Conservation (phyloP, 2,888 invertebrate genomes). For the Herminia tarsipennalis region DNA sequence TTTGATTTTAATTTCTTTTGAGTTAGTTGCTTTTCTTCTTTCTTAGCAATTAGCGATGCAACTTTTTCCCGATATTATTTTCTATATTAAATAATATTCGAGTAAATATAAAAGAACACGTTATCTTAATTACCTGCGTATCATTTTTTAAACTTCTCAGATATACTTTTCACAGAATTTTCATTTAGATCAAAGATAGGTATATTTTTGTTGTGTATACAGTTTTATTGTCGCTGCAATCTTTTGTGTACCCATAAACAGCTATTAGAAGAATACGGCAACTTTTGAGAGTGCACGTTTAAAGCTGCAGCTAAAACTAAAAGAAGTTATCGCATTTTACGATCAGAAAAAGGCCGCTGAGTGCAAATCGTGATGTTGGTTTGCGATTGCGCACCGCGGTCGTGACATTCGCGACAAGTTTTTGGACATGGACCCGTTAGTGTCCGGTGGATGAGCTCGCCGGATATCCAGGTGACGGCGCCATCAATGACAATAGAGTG, state of each 20-base stretch:
- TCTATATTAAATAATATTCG: no score
- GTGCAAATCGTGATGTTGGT: constrained; percentile 30
- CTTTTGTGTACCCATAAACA: constrained; percentile 14
- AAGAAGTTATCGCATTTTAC: constrained; percentile 31
- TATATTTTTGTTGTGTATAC: no score
- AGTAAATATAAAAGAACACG: no score
- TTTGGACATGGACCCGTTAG: constrained; percentile 72
- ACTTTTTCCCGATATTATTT: no score
- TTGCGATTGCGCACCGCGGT: constrained; percentile 32
- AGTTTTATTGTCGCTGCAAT: constrained; percentile 17
- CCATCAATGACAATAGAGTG: constrained; percentile 35
- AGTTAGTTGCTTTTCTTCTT: no score
- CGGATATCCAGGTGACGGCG: constrained; percentile 64
- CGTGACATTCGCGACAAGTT: constrained; percentile 50
- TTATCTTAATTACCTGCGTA: no score
- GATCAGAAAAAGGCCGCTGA: constrained; percentile 27
- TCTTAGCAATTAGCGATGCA: no score
- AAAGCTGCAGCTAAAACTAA: constrained; percentile 17
- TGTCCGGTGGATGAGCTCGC: constrained; percentile 74
- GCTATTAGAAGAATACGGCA: constrained; percentile 11
- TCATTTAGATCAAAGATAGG: no score
- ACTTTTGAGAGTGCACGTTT: constrained; percentile 12
- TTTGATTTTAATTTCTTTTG: no score
- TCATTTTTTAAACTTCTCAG: no score
- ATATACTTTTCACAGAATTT: not conserved